Evolutionary conservation across 2,797 vertebrate species (phyloP).

Genomic region (Liparis tanakae): DNA sequence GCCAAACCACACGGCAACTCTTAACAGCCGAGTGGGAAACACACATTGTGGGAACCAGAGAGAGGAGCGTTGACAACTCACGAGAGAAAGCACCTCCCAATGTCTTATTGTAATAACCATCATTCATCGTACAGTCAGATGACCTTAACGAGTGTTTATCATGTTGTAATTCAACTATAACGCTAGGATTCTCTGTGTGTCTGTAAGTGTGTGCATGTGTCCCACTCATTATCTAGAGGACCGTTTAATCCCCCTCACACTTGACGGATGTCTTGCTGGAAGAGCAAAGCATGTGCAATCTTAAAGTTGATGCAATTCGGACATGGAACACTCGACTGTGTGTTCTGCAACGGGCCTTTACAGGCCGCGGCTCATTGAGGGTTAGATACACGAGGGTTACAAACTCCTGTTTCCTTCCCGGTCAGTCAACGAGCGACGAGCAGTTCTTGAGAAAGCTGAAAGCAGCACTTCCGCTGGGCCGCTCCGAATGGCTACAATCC

Average conservation of each 20-base stretch:
- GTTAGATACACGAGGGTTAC: neutral
- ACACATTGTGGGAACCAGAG: constrained; percentile 16
- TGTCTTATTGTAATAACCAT: neutral
- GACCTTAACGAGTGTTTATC: neutral
- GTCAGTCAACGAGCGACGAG: neutral
- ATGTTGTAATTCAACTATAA: neutral
- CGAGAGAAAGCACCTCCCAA: constrained; percentile 3
- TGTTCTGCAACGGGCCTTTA: neutral
- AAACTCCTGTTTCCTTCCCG: neutral
- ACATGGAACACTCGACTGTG: neutral
- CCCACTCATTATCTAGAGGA: neutral
- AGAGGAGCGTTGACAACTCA: neutral
- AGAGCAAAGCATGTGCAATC: neutral
- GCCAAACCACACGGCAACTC: constrained; percentile 12
- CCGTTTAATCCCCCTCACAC: neutral
- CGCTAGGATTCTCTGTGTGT: neutral
- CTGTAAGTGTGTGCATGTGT: neutral
- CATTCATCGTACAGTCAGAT: neutral
- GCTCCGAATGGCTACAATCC: neutral
- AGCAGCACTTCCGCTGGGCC: neutral
- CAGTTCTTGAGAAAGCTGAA: neutral
- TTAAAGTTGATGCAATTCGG: neutral
- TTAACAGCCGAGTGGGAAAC: constrained; percentile 11
- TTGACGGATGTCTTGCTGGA: neutral
- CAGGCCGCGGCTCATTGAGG: neutral